These are phyloP conservation scores for Coptotermes formosanus DNA, from an alignment of 1,140 invertebrate species.

Conservation along the genomic window DNA sequence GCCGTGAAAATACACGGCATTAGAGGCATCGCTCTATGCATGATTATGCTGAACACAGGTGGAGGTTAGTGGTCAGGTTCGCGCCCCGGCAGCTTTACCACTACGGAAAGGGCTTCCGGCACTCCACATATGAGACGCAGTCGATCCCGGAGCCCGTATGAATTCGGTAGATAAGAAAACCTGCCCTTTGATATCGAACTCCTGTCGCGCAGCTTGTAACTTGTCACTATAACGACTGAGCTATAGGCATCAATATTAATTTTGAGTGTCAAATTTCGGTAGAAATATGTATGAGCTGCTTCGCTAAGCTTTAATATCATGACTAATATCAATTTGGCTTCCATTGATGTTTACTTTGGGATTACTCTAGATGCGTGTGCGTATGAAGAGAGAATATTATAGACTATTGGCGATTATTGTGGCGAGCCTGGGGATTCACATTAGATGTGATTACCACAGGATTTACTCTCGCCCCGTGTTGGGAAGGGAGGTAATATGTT, in stretches of 20 bases:
- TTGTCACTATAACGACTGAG: neutral
- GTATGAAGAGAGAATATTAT: conserved; percentile 9
- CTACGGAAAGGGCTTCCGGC: no score
- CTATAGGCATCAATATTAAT: neutral
- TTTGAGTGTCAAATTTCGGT: neutral
- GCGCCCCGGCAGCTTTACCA: no score
- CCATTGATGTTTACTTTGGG: conserved; percentile 7
- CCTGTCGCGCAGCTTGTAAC: no score
- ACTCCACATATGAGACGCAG: no score
- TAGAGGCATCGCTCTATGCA: no score
- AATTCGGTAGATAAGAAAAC: no score
- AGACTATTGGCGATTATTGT: conserved; percentile 2
- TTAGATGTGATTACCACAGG: conserved; percentile 1
- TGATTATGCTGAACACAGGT: no score
- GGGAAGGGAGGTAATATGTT: conserved; percentile 15
- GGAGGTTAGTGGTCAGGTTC: no score
- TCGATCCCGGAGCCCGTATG: no score
- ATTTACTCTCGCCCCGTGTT: conserved; percentile 17
- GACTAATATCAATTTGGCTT: neutral
- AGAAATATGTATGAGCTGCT: neutral
- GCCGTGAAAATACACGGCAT: no score
- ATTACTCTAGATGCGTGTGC: neutral
- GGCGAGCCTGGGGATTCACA: conserved; percentile 7
- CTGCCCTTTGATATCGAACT: no score
- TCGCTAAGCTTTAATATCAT: neutral